Conservation (phyloP, 1,140 invertebrate species). For the Oreohelix idahoensis region DNA sequence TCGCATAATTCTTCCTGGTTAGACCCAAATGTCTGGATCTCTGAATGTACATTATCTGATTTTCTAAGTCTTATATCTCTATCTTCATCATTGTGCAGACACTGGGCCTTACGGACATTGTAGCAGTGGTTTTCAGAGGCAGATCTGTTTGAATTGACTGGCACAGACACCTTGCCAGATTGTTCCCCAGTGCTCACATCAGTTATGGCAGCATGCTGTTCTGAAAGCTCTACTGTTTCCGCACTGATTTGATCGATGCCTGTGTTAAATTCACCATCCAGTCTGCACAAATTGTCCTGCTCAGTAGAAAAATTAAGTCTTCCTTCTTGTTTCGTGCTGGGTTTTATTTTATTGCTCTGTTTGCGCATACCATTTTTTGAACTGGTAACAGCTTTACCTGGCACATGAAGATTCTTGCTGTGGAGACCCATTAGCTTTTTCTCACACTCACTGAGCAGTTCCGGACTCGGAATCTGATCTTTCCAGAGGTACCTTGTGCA, state of each 20-base stretch:
- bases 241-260: not conserved
- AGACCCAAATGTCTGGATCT: not conserved
- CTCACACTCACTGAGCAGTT: not conserved
- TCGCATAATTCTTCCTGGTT: not conserved
- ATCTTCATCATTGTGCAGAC: not conserved
- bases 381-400: not conserved
- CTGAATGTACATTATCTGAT: not conserved
- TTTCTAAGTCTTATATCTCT: not conserved
- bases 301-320: not conserved
- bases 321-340: not conserved
- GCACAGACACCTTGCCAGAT: not conserved
- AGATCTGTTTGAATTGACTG: not conserved
- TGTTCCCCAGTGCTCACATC: not conserved
- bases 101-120: not conserved
- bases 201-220: not conserved
- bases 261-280: not conserved
- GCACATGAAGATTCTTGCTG: not conserved
- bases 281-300: not conserved
- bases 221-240: not conserved
- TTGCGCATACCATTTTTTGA: not conserved
- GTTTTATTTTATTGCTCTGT: not conserved
- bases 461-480: constrained; percentile 27
- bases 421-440: not conserved
- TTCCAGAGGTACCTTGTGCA: constrained; percentile 49
- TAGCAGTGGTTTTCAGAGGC: not conserved